Evolutionary conservation across 1,140 invertebrate species (phyloP).

Genomic region (Papilio aristodemus): DNA sequence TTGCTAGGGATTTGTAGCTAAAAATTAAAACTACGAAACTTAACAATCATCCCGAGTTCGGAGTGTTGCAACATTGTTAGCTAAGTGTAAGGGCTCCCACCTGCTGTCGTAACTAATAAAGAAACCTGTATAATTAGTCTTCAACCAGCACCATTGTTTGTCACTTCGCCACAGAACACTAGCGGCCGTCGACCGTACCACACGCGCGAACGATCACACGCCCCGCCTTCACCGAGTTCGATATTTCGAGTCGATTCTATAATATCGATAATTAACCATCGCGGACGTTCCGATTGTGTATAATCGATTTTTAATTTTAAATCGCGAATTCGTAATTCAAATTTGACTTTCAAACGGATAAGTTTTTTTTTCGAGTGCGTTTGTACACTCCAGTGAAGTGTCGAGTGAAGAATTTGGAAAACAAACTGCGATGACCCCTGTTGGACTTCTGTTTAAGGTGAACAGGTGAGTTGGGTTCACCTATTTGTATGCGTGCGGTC

Average conservation of each 20-base stretch:
- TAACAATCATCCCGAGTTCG: background rate
- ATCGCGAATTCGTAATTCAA: constrained; percentile 32
- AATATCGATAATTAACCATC: constrained; percentile 10
- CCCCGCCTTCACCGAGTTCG: constrained; percentile 37
- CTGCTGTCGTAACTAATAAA: constrained; percentile 58
- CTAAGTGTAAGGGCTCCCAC: constrained; percentile 49
- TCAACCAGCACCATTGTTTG: constrained; percentile 65
- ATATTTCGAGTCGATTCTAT: constrained; percentile 38
- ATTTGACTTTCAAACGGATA: constrained; percentile 31
- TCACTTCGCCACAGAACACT: constrained; percentile 59
- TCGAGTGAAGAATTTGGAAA: constrained; percentile 43
- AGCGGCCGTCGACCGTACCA: constrained; percentile 57
- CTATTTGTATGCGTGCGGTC: constrained; percentile 44
- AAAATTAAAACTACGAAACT: background rate
- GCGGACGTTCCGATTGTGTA: constrained; percentile 18
- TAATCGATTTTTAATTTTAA: constrained; percentile 33
- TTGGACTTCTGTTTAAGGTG: constrained; percentile 79
- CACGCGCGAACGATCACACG: constrained; percentile 54
- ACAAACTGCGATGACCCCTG: constrained; percentile 71
- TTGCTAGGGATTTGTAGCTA: background rate
- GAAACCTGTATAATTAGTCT: constrained; percentile 66
- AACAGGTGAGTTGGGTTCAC: constrained; percentile 67
- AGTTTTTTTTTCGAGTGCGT: constrained; percentile 28
- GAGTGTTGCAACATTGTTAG: constrained; percentile 26
- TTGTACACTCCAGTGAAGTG: constrained; percentile 39